Evolutionary conservation across 2,888 invertebrate genomes (phyloP).

Genomic region (Pollenia angustigena): DNA sequence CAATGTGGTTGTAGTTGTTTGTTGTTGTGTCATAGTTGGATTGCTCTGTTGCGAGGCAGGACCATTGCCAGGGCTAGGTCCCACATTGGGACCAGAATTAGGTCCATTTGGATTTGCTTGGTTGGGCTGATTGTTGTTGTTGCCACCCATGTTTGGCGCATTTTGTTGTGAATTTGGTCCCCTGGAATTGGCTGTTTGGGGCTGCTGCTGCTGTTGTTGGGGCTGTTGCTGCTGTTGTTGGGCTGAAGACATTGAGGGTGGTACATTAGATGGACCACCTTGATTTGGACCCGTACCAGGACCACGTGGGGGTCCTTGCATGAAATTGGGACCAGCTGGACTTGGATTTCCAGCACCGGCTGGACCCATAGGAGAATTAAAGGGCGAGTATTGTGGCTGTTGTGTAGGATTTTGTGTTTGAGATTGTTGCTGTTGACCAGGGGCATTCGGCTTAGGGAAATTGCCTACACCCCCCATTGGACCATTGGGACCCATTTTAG

Average conservation of each 20-base stretch:
- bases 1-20: slow-evolving; percentile 86
- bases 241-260: slow-evolving; percentile 77
- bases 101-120: slow-evolving; percentile 78
- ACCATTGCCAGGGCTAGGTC: slow-evolving; percentile 75
- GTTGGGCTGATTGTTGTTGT: slow-evolving; percentile 77
- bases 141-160: slow-evolving; percentile 73
- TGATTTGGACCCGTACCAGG: slow-evolving; percentile 69
- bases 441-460: slow-evolving; percentile 78
- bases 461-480: slow-evolving; percentile 78
- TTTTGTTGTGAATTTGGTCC: slow-evolving; percentile 71
- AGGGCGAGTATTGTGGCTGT: slow-evolving; percentile 88
- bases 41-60: slow-evolving; percentile 73
- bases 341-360: slow-evolving; percentile 83
- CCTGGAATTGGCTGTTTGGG: slow-evolving; percentile 75
- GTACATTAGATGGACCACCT: slow-evolving; percentile 73
- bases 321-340: slow-evolving; percentile 80
- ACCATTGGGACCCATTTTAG: slow-evolving; percentile 80
- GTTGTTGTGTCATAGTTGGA: slow-evolving; percentile 77
- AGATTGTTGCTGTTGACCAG: slow-evolving; percentile 78
- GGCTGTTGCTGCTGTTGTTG: slow-evolving; percentile 75
- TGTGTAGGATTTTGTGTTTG: slow-evolving; percentile 75
- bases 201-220: slow-evolving; percentile 69
- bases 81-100: slow-evolving; percentile 77
- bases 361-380: slow-evolving; percentile 87
- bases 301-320: slow-evolving; percentile 82